These are phyloP conservation scores for Gephyroberyx darwinii DNA, from an alignment of 2,797 vertebrate species.

Conservation along the genomic window DNA sequence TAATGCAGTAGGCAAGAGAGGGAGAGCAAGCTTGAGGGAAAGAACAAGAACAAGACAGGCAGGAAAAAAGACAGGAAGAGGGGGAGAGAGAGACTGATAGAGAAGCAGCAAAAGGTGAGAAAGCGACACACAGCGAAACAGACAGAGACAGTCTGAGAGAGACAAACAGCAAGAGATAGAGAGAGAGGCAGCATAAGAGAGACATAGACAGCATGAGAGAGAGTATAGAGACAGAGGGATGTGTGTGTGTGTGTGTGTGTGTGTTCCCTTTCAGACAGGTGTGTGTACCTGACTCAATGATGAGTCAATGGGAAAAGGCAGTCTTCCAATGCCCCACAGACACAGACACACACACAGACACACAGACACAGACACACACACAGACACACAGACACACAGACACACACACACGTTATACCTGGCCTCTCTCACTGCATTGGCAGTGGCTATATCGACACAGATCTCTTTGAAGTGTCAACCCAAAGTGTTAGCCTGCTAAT, in stretches of 20 bases:
- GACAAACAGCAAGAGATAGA: constrained; percentile 13
- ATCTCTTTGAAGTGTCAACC: neutral
- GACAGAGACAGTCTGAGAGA: constrained; percentile 1
- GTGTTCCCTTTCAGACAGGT: constrained; percentile 23
- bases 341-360: neutral
- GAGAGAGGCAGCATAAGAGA: neutral
- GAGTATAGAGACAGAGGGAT: too few relatives aligned
- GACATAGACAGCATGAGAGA: constrained; percentile 9
- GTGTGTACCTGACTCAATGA: constrained; percentile 25
- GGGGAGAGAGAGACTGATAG: constrained; percentile 1
- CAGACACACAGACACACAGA: neutral
- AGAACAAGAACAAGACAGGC: constrained; percentile 36
- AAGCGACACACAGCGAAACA: constrained; percentile 13
- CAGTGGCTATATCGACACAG: neutral
- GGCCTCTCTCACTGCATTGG: neutral
- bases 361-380: neutral
- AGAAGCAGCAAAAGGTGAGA: constrained; percentile 2
- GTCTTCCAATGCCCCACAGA: constrained; percentile 8
- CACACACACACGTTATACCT: too few relatives aligned
- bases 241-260: neutral
- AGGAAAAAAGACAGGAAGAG: constrained; percentile 8
- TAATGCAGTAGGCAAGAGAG: constrained; percentile 35
- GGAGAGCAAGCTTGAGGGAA: constrained; percentile 14
- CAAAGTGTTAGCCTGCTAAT: neutral
- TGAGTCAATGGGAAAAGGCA: constrained; percentile 25